These are phyloP conservation scores for Bombus breviceps DNA, from an alignment of 1,140 invertebrate genomes.

Conservation along the genomic window DNA sequence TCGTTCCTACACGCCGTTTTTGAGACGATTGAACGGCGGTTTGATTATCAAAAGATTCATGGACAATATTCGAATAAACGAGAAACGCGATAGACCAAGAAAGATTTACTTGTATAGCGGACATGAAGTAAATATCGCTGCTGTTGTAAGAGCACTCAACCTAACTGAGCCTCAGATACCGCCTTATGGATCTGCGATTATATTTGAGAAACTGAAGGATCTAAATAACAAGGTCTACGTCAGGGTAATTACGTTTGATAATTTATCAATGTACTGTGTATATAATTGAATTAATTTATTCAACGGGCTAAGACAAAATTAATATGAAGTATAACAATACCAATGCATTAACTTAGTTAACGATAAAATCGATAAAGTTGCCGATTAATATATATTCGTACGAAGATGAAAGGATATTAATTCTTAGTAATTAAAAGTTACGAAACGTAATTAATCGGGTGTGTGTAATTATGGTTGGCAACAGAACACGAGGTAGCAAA, in stretches of 20 bases:
- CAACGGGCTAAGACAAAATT: too few species aligned
- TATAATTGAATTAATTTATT: not conserved
- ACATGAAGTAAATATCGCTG: constrained; percentile 88
- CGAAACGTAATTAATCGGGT: too few species aligned
- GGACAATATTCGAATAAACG: constrained; percentile 47
- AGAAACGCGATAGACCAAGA: constrained; percentile 52
- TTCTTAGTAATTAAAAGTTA: too few species aligned
- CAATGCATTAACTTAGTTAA: too few species aligned
- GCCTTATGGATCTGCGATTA: constrained; percentile 81
- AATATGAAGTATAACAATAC: too few species aligned
- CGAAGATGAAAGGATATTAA: too few species aligned
- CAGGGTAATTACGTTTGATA: constrained; percentile 52
- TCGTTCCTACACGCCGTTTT: constrained; percentile 83
- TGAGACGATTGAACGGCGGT: constrained; percentile 85
- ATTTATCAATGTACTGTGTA: not conserved
- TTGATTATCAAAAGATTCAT: constrained; percentile 60
- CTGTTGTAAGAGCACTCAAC: constrained; percentile 85
- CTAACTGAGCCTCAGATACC: constrained; percentile 85
- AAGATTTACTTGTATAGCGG: constrained; percentile 86
- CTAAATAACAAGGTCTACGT: constrained; percentile 37
- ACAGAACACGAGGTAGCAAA: too few species aligned
- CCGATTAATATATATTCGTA: too few species aligned
- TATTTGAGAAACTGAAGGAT: constrained; percentile 74
- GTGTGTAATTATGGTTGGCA: too few species aligned
- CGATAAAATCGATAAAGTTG: too few species aligned